These are phyloP conservation scores for Porites lutea DNA, from an alignment of 64 coral and sea anemone species.

Conservation along the genomic window DNA sequence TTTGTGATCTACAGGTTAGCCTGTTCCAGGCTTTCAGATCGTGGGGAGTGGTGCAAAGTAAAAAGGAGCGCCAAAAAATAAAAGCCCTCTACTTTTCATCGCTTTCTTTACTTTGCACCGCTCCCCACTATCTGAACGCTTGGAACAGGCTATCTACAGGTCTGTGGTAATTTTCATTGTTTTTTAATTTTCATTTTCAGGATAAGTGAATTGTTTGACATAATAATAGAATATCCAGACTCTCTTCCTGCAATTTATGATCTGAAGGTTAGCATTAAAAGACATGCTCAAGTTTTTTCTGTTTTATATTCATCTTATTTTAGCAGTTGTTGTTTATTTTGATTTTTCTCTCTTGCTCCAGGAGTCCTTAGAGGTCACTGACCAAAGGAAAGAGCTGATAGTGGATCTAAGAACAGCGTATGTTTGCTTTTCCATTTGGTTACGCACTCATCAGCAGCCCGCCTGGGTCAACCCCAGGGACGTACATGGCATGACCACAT, in stretches of 20 bases:
- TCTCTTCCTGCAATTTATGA: slow-evolving; percentile 92
- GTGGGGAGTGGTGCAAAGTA: too few species aligned
- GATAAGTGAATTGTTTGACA: slow-evolving; percentile 91
- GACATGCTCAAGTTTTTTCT: too few species aligned
- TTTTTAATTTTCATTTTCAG: slow-evolving; percentile 48
- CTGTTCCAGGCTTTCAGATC: too few species aligned
- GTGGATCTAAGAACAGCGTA: slow-evolving; percentile 83
- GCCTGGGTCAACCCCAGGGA: too few species aligned
- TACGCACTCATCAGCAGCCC: too few species aligned
- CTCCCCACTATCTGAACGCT: too few species aligned
- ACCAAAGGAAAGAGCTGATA: slow-evolving; percentile 89
- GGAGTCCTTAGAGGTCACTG: slow-evolving; percentile 95
- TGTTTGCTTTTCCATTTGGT: background rate
- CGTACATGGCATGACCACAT: too few species aligned
- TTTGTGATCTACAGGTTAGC: too few species aligned
- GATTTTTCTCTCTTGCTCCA: slow-evolving; percentile 29
- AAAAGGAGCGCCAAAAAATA: too few species aligned
- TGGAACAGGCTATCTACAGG: too few species aligned
- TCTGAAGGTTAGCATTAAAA: slow-evolving; percentile 71
- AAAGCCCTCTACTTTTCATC: too few species aligned
- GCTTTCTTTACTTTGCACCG: too few species aligned
- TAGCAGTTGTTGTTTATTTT: background rate
- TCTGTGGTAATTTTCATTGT: background rate
- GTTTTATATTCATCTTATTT: background rate
- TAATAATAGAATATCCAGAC: slow-evolving; percentile 96